These are phyloP conservation scores for Dicycla oo DNA, from an alignment of 2,888 invertebrate genomes.

Conservation along the genomic window DNA sequence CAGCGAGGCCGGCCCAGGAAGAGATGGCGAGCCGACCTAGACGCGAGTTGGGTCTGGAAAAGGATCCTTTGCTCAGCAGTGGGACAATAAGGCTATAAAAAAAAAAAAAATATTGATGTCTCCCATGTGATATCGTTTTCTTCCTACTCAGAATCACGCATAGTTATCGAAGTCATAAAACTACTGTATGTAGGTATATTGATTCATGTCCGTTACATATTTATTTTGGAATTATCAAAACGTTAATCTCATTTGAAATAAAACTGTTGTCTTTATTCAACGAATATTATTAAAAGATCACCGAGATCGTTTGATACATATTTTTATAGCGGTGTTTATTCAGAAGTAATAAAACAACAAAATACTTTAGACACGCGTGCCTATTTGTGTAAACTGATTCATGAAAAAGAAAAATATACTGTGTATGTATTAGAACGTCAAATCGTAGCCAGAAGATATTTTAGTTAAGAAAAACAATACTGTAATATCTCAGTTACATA, in stretches of 20 bases:
- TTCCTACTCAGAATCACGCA: background rate
- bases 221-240: constrained; percentile 4
- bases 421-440: constrained; percentile 21
- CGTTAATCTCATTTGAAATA: constrained; percentile 33
- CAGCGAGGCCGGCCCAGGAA: no score
- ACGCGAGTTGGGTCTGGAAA: no score
- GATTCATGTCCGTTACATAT: constrained; percentile 2
- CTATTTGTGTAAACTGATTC: constrained; percentile 43
- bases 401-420: constrained; percentile 50
- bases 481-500: constrained; percentile 14
- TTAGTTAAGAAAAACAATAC: constrained; percentile 36
- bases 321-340: constrained; percentile 46
- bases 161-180: constrained; percentile 15
- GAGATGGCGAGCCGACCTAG: no score
- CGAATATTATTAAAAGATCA: constrained; percentile 43
- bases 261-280: constrained; percentile 32
- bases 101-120: no score
- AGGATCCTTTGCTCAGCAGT: no score
- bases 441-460: constrained; percentile 28
- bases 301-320: constrained; percentile 25
- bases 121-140: no score
- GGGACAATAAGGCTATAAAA: no score
- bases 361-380: constrained; percentile 32
- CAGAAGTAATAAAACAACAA: constrained; percentile 32
- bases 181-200: background rate